Conservation (phyloP, 2,797 vertebrate species). For the Amblyraja radiata region DNA sequence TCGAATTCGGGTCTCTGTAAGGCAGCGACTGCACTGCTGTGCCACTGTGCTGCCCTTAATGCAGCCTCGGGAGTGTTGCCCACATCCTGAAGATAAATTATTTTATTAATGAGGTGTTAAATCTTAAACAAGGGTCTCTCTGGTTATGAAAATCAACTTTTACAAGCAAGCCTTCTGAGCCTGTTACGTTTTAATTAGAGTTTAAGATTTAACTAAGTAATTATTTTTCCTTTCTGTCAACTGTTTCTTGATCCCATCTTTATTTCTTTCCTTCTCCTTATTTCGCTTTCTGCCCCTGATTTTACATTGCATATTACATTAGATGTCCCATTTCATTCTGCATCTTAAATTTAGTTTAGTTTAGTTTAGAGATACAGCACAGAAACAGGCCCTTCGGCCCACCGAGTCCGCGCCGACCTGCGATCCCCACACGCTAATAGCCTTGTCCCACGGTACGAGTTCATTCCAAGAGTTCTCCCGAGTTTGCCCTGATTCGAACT, state of each 20-base stretch:
- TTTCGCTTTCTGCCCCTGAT: background rate
- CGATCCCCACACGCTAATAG: too few species aligned
- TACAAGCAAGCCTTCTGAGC: too few species aligned
- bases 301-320: background rate
- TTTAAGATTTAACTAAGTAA: background rate
- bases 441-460: too few species aligned
- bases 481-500: too few species aligned
- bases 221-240: background rate
- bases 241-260: background rate
- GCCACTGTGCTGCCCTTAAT: background rate
- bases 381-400: too few species aligned
- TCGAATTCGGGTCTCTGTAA: too few species aligned
- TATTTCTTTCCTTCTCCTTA: background rate
- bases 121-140: background rate
- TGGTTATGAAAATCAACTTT: background rate
- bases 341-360: too few species aligned
- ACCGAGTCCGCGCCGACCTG: too few species aligned
- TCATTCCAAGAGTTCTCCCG: too few species aligned
- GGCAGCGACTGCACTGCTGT: too few species aligned
- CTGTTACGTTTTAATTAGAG: background rate
- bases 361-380: too few species aligned
- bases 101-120: background rate
- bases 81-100: background rate
- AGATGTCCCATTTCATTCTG: too few species aligned
- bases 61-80: background rate